Conservation (phyloP, 2,797 vertebrate species). For the Anisognathus igniventris region DNA sequence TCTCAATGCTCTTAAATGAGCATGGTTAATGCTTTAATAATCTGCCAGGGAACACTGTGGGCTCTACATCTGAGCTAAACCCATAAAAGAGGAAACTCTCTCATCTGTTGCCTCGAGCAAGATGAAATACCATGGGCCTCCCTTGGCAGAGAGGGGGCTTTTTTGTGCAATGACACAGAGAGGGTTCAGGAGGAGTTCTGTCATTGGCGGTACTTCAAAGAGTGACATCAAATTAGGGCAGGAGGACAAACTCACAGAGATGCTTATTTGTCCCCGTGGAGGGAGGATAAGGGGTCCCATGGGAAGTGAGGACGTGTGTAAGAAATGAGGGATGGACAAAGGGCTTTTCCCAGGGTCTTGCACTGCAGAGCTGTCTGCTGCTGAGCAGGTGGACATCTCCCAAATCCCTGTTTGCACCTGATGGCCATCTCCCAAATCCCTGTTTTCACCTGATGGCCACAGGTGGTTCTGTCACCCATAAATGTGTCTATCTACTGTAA, state of each 20-base stretch:
- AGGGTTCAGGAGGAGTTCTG: neutral
- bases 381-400: neutral
- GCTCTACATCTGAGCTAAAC: conserved; percentile 29
- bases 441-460: neutral
- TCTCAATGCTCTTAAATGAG: conserved; percentile 44
- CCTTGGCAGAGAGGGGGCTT: neutral
- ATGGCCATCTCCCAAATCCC: neutral
- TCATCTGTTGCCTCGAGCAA: neutral
- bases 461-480: neutral
- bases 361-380: neutral
- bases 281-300: neutral
- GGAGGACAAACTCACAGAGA: neutral
- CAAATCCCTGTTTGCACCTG: neutral
- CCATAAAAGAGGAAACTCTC: conserved; percentile 4
- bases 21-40: conserved; percentile 48
- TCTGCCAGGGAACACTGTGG: conserved; percentile 24
- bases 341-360: neutral
- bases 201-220: neutral
- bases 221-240: neutral
- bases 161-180: neutral
- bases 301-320: neutral
- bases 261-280: neutral
- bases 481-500: neutral
- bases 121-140: neutral
- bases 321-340: neutral